Conservation (phyloP, 2,113 vertebrate species). For the Spilogale gracilis region DNA sequence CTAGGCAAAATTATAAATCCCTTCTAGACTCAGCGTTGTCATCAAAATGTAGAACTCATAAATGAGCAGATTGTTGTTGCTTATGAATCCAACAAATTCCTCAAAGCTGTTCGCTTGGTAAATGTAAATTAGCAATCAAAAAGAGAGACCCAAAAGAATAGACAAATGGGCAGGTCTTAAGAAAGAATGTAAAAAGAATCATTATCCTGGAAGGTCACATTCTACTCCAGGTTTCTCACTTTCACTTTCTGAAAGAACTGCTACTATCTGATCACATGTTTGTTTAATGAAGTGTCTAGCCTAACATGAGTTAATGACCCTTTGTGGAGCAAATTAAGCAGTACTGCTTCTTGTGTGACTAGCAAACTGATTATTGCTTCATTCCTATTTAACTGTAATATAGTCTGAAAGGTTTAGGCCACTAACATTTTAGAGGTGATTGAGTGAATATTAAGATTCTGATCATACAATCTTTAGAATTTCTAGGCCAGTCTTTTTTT, state of each 20-base stretch:
- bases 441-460: not conserved
- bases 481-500: not conserved
- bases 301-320: conserved; percentile 7
- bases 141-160: not conserved
- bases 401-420: not conserved
- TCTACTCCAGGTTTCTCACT: not conserved
- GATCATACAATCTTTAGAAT: not conserved
- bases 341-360: not conserved
- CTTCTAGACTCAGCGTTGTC: not conserved
- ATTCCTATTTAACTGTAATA: not conserved
- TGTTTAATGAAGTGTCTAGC: conserved; percentile 23
- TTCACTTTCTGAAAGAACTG: not conserved
- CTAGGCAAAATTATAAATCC: not conserved
- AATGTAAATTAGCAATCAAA: not conserved
- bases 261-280: not conserved
- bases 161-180: not conserved
- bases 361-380: not conserved
- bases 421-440: not conserved
- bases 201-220: not conserved
- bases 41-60: not conserved
- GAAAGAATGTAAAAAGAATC: not conserved
- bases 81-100: not conserved
- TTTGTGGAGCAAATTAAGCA: not conserved
- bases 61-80: not conserved
- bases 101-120: not conserved